phyloP scores from a whole-genome alignment of 30 jellyfish, hydroid and myxozoan genomes.

The Hydractinia echinata region DNA sequence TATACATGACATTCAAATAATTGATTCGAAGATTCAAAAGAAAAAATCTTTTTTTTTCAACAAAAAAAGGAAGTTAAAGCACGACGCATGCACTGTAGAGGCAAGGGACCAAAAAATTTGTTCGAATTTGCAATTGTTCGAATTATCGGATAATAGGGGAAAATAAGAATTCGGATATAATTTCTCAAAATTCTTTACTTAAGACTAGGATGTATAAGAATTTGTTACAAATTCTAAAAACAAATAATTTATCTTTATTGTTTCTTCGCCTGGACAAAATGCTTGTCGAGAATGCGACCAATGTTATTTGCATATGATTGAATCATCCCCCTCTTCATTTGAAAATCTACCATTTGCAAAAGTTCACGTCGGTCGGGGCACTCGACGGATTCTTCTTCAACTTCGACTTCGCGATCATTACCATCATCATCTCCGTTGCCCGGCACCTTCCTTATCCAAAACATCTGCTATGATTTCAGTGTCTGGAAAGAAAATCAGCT shows the following conservation, averaged over 20 bases:
- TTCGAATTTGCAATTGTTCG: not conserved
- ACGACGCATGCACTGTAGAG: too few species aligned
- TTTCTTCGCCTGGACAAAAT: not conserved
- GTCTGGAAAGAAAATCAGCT: not conserved
- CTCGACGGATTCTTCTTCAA: not conserved
- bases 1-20: too few species aligned
- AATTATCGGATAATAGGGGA: not conserved
- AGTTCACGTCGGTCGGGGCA: conserved; percentile 7
- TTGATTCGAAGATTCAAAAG: too few species aligned
- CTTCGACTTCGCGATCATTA: not conserved
- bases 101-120: not conserved
- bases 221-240: not conserved
- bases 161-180: not conserved
- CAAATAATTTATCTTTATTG: not conserved
- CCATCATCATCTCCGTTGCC: conserved; percentile 13
- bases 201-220: not conserved
- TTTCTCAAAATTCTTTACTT: not conserved
- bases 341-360: not conserved
- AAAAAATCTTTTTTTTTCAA: too few species aligned
- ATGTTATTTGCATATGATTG: not conserved
- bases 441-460: not conserved
- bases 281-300: not conserved
- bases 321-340: conserved; percentile 6
- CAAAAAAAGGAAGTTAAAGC: too few species aligned
- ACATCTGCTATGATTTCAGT: conserved; percentile 7